phyloP scores from a whole-genome alignment of 1,140 invertebrate genomes.

The Aphidius gifuensis region DNA sequence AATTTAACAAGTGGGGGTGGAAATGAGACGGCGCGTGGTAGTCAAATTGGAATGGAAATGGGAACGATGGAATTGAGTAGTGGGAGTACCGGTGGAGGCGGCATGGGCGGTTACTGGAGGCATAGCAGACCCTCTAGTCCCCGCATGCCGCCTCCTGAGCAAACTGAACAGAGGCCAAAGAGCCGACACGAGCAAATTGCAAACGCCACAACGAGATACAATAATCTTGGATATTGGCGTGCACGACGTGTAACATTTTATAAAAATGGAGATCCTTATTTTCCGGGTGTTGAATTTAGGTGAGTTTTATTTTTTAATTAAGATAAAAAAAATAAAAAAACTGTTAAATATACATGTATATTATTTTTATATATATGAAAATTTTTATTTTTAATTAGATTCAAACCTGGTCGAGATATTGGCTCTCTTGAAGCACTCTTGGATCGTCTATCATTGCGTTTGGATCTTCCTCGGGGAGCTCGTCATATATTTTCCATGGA shows the following conservation, averaged over 20 bases:
- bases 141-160: slow-evolving; percentile 58
- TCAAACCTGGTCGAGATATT: slow-evolving; percentile 83
- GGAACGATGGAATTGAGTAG: slow-evolving; percentile 45
- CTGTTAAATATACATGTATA: not conserved
- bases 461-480: slow-evolving; percentile 80
- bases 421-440: slow-evolving; percentile 81
- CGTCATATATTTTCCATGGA: slow-evolving; percentile 89
- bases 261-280: slow-evolving; percentile 90
- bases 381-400: slow-evolving; percentile 43
- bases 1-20: not conserved
- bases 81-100: slow-evolving; percentile 45
- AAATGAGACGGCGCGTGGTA: slow-evolving; percentile 35
- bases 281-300: slow-evolving; percentile 83
- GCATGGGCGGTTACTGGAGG: slow-evolving; percentile 60
- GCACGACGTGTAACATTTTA: slow-evolving; percentile 85
- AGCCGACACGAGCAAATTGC: slow-evolving; percentile 50
- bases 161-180: slow-evolving; percentile 53
- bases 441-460: slow-evolving; percentile 76
- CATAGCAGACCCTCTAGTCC: slow-evolving; percentile 57
- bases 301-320: slow-evolving; percentile 26
- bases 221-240: slow-evolving; percentile 81
- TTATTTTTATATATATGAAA: not conserved
- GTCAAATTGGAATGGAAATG: slow-evolving; percentile 28
- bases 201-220: slow-evolving; percentile 60
- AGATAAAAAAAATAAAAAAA: not conserved